Base-by-base conservation (phyloP, 2,888 invertebrate genomes). In the Trichopria drosophilae region DNA sequence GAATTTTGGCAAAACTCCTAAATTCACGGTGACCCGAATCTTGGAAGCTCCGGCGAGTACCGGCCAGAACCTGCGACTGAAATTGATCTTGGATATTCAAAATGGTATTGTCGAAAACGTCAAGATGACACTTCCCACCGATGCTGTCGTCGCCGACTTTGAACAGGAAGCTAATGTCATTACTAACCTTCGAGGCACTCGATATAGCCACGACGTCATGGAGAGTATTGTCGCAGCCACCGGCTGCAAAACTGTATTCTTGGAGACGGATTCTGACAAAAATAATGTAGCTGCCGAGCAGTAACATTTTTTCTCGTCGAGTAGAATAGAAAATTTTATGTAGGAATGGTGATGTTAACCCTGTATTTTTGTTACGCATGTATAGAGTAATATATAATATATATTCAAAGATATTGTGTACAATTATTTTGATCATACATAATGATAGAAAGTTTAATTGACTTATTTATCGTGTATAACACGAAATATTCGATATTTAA, bases 1-100 rank as follows among this genome's bases (percentile, higher is more conserved):
- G 94, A 84, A 86, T 55, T 89, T 82, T 72, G 95, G 93, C 1
- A 87, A 84, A 71, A 91, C 94, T 0, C 96, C 95, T 0, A 83
- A 84, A 59, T 95, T 95, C 75, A 82, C 82, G 1, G 85, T 91
- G 13, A 82, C 82, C 51, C 81, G 84, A 24, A 76, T 82, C 0
- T 82, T 87, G 69, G 80, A 82, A 4, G 79, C 86, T 3, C 84
- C 85, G 0, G 49, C 46, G 3, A 35, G 51, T n/a, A 12, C 31
- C 5, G 49, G 32, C 19, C 39, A 23, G 18, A 61, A 66, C 9
- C 62, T 59, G 13, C 53, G 59, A 20, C 72, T 87, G 10, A 79
- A 80, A 50, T 81, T 87, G 53, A 83, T 80, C 37, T 80, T 87
- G 75, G 79, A 81, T 4, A 84, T 88, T 2, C 80, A 83, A 56